Conservation (phyloP, 2,888 invertebrate genomes). For the Agonopterix alstromeriana region DNA sequence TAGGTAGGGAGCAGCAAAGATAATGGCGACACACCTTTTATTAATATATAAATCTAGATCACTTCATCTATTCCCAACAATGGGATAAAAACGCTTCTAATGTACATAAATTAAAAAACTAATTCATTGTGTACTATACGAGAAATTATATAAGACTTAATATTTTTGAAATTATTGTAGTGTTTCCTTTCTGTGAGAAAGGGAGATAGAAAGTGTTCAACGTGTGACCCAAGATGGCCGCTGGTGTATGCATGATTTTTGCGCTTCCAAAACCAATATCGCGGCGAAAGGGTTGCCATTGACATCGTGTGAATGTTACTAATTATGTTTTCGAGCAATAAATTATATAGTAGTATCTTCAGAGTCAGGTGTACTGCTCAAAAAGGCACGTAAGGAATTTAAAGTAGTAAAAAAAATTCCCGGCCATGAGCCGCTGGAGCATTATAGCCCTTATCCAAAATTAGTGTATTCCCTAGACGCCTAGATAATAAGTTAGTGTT, state of each 20-base stretch:
- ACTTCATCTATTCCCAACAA: constrained; percentile 15
- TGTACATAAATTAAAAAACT: constrained; percentile 18
- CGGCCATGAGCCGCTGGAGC: constrained; percentile 27
- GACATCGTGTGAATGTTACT: background rate
- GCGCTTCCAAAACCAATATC: background rate
- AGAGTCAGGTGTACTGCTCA: constrained; percentile 59
- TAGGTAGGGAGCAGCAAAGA: constrained; percentile 29
- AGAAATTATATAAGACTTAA: constrained; percentile 51
- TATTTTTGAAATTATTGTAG: constrained; percentile 64
- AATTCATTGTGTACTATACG: constrained; percentile 38
- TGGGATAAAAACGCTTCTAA: constrained; percentile 36
- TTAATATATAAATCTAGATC: constrained; percentile 16
- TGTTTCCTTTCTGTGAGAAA: constrained; percentile 39
- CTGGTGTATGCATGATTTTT: background rate
- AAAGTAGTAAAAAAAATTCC: constrained; percentile 43
- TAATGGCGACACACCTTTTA: constrained; percentile 19
- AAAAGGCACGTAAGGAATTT: constrained; percentile 70
- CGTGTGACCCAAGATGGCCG: no score
- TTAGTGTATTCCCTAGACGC: constrained; percentile 52
- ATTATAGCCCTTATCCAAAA: constrained; percentile 40
- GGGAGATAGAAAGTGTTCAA: constrained; percentile 11
- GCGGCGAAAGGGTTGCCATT: background rate
- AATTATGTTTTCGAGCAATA: constrained; percentile 15
- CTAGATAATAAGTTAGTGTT: constrained; percentile 52
- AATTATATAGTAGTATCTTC: constrained; percentile 21